phyloP scores from a whole-genome alignment of 2,113 vertebrate genomes.

The Anolis carolinensis region DNA sequence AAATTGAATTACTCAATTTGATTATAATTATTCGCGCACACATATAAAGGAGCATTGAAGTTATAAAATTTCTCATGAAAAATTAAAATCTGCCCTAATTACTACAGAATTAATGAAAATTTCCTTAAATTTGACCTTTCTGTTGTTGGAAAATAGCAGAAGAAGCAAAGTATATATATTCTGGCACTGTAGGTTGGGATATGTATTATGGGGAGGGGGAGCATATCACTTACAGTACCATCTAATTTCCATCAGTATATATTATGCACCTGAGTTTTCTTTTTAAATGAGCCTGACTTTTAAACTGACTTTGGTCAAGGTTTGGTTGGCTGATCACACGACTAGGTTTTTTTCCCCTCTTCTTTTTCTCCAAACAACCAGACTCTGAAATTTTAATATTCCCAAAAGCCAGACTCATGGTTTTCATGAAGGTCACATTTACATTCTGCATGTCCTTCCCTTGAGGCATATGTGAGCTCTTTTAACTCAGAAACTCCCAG shows the following conservation, averaged over 20 bases:
- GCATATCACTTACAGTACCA: background rate
- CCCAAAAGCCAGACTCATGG: background rate
- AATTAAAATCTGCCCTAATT: no score
- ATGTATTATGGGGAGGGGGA: background rate
- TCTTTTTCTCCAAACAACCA: background rate
- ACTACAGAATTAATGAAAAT: background rate
- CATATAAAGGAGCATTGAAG: no score
- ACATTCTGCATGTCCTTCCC: background rate
- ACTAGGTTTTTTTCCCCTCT: background rate
- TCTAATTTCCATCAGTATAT: background rate
- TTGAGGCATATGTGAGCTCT: background rate
- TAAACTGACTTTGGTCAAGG: background rate
- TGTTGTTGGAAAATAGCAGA: background rate
- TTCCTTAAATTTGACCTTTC: background rate
- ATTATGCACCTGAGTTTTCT: background rate
- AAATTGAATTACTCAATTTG: no score
- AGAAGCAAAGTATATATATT: background rate
- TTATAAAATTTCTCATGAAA: no score
- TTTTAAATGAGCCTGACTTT: background rate
- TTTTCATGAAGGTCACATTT: background rate
- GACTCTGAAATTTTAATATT: background rate
- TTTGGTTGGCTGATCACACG: background rate
- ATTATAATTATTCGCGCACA: no score
- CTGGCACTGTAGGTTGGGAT: background rate
- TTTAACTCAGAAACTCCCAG: background rate